A percentile compares a stretch with the other conserved stretches of the same genome.
Evolutionary conservation across 2,888 invertebrate genomes (phyloP).

Genomic region (Lapara coniferarum): DNA sequence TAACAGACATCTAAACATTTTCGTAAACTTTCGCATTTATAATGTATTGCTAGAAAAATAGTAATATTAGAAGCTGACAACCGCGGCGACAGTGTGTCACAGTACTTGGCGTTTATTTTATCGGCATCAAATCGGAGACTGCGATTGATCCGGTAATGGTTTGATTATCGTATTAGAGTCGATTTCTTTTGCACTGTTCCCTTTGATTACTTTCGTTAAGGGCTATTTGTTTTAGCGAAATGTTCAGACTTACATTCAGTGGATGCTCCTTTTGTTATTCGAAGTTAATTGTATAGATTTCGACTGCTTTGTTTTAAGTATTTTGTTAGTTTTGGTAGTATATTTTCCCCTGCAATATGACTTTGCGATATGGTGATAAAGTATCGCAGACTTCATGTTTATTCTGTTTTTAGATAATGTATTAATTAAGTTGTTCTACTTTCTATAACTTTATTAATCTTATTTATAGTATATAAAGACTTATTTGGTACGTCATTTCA

Average conservation of each 20-base stretch:
- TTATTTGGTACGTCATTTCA: too few relatives aligned
- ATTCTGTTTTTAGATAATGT: too few relatives aligned
- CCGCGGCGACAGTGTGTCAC: conserved; percentile 44
- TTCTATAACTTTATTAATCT: too few relatives aligned
- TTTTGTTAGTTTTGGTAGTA: too few relatives aligned
- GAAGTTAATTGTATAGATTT: background rate
- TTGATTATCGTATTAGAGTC: conserved; percentile 64
- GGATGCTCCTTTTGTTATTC: background rate
- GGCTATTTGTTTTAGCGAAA: conserved; percentile 23
- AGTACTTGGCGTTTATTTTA: conserved; percentile 37
- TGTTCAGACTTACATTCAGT: background rate
- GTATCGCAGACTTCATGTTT: too few relatives aligned
- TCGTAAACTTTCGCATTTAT: too few relatives aligned
- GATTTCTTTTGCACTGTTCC: conserved; percentile 45
- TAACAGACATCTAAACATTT: too few relatives aligned
- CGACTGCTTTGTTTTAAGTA: background rate
- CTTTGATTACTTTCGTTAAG: conserved; percentile 7
- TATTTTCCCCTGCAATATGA: too few relatives aligned
- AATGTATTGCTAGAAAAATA: background rate
- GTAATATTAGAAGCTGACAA: conserved; percentile 11
- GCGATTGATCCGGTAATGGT: conserved; percentile 64
- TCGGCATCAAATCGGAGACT: conserved; percentile 56
- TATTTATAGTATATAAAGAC: too few relatives aligned
- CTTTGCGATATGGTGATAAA: too few relatives aligned
- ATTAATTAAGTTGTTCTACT: too few relatives aligned